Base-by-base conservation (phyloP, 2,113 vertebrate species). In the Micromys minutus region DNA sequence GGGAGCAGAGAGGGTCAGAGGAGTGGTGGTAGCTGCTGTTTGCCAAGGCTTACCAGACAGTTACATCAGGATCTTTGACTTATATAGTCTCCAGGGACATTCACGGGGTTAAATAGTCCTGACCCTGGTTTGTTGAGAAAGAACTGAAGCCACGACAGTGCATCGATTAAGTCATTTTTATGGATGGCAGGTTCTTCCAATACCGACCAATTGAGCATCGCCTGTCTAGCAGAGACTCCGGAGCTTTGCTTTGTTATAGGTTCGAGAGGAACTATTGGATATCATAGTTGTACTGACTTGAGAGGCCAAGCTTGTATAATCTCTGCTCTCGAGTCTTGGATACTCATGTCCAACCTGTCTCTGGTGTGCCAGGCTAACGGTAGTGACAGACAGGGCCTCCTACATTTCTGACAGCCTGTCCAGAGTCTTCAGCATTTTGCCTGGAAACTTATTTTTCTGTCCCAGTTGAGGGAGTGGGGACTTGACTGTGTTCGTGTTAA, bases 271-370 rank as follows among this genome's bases (percentile, higher is more conserved):
- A 26, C 55, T 19, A 1, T n/a, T 86, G 29, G 22, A 50, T 77
- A 42, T 9, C 0, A 31, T 22, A 22, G 4, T 16, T 50, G 2
- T 2, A 0, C 19, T 59, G 69, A n/a, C 22, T 77, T 6, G 7
- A n/a, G 71, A 42, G 24, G 24, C 19, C 3, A n/a, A 2, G 36
- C 24, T 31, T 36, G 0, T 1, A 16, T 6, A 5, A 1, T 29
- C 10, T 26, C 15, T 52, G 42, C 55, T 45, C 34, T 84, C 7
- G 2, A 0, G n/a, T 12, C 45, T 29, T 9, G 22, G 12, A 7
- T 34, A 3, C 63, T n/a, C 6, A 1, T 50, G 29, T 4, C 0
- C 1, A 16, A 16, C 57, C 0, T 39, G 12, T 2, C 3, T 29
- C 5, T 13, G 1, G 5, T 15, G 5, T 50, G 29, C 55, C 26